These are phyloP conservation scores for Silvanus unidentatus DNA, from an alignment of 2,888 invertebrate species.

Conservation along the genomic window DNA sequence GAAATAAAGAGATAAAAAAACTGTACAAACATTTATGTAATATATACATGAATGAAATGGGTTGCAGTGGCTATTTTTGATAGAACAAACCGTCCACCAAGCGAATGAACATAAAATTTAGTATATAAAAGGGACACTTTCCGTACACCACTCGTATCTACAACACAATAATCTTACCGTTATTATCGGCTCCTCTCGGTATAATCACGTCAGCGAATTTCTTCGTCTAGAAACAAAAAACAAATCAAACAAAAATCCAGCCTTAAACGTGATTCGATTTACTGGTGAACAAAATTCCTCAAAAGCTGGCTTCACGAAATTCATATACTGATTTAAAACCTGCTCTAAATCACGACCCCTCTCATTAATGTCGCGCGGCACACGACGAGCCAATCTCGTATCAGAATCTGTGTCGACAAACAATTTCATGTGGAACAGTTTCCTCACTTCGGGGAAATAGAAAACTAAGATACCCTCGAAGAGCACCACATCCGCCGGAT, in stretches of 20 bases:
- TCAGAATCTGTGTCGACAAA: constrained; percentile 99
- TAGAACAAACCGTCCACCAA: constrained; percentile 1
- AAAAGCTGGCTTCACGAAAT: constrained; percentile 98
- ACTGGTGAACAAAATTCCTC: constrained; percentile 98
- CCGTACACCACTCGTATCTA: too few species aligned
- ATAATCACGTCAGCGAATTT: constrained; percentile 99
- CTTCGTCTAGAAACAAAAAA: constrained; percentile 74
- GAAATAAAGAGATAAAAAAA: too few species aligned
- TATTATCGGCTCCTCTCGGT: constrained; percentile 96
- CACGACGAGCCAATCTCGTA: constrained; percentile 90
- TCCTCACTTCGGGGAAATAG: constrained; percentile 90
- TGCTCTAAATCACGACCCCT: constrained; percentile 90
- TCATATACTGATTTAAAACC: constrained; percentile 94
- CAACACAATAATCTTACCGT: constrained; percentile 62
- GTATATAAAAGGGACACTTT: too few species aligned
- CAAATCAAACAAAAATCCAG: background rate
- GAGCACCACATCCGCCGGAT: constrained; percentile 94
- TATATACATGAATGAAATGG: constrained; percentile 1
- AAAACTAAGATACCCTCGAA: constrained; percentile 98
- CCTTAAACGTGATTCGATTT: constrained; percentile 40
- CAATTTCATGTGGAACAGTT: constrained; percentile 97
- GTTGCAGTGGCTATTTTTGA: constrained; percentile 15
- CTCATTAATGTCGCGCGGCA: constrained; percentile 92
- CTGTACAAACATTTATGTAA: constrained; percentile 5
- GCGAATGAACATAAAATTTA: background rate